Base-by-base conservation (phyloP, 2,113 vertebrate genomes). In the Columba janthina region DNA sequence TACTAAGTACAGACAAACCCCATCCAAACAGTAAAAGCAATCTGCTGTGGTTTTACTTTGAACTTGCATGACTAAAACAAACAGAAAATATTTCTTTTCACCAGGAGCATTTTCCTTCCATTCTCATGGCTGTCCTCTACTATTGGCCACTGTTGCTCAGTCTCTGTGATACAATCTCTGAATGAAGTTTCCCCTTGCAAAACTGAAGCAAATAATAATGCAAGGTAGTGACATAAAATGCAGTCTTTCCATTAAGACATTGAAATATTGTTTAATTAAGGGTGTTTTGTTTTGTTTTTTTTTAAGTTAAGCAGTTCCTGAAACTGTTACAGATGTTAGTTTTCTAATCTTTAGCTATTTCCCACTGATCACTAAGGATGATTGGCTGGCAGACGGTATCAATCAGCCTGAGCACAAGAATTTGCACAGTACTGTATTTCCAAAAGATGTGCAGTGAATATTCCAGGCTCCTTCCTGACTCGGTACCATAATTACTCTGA, bases 401-500 rank as follows among this genome's bases (percentile, higher is more conserved):
- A 95, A 77, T 94, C 95, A 96, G 79, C 25, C 57, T 80, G 57
- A 95, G 62, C 60, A 57, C n/a, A 81, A 86, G 65, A 57, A 90
- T 92, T 90, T 86, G 65, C 76, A 84, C 70, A 65, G 51, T 28
- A 60, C 64, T 60, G 26, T 51, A n/a, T 80, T 90, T 85, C 74
- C 56, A 72, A 91, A 96, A 91, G 77, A 72, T 46, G 25, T 90
- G 57, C 53, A 57, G 94, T 65, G 76, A 94, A 90, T 69, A 90
- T 95, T 91, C 88, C 89, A 91, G 90, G 20, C 61, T 92, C 48
- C 71, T 53, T 80, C 50, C 65, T 96, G 72, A 74, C 57, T 69
- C 64, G 64, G 34, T 80, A 60, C 44, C 40, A 56, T 86, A 93
- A 95, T 94, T 94, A 90, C 67, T 86, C 85, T 94, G 90, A 94